phyloP scores from a whole-genome alignment of 2,797 vertebrate species.

The Parotocinclus haroldoi region DNA sequence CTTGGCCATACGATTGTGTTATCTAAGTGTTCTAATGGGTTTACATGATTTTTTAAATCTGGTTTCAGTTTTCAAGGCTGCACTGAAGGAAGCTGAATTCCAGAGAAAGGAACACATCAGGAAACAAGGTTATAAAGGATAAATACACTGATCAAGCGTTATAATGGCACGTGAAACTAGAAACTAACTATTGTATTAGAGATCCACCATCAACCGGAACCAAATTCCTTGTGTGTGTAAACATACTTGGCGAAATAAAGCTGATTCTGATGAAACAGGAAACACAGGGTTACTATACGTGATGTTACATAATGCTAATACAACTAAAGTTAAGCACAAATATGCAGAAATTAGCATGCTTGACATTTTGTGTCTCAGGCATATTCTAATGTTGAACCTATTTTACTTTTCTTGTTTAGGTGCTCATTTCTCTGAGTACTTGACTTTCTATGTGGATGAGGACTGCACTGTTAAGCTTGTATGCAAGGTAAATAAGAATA shows the following conservation, averaged over 20 bases:
- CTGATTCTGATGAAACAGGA: no score
- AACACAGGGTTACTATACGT: no score
- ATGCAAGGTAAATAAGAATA: constrained; percentile 79
- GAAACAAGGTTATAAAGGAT: constrained; percentile 82
- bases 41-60: background rate
- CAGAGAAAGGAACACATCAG: constrained; percentile 91
- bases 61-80: constrained; percentile 80
- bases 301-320: no score
- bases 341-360: no score
- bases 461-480: constrained; percentile 85
- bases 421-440: constrained; percentile 88
- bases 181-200: no score
- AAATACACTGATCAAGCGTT: background rate
- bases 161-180: no score
- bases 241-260: no score
- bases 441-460: constrained; percentile 84
- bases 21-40: background rate
- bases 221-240: no score
- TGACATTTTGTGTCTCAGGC: no score
- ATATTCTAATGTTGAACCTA: background rate
- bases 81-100: constrained; percentile 87
- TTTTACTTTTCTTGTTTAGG: constrained; percentile 62
- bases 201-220: no score
- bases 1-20: background rate
- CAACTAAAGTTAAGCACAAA: no score